Evolutionary conservation across 1,140 invertebrate genomes (phyloP), one percentile per base, ranked within the genome.

Genomic region (Zaprionus capensis): DNA sequence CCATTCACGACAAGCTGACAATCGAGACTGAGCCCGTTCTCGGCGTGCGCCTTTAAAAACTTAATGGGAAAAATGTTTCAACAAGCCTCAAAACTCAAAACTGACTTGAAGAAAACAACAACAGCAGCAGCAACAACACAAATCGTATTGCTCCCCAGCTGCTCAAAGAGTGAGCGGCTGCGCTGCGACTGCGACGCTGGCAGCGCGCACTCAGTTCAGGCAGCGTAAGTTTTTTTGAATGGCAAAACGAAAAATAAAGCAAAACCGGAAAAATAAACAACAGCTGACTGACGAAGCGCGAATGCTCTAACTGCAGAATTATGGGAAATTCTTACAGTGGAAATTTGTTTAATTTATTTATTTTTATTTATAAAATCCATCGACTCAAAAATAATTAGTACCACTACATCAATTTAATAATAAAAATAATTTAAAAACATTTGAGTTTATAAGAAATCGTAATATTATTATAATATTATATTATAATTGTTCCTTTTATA

Each of bases 1-100:
- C 84, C 84, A 88, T 87, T 87, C 84, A 87, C 84, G 84, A 80
- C 84, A 88, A 87, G 84, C 84, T 87, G 84, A 87, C 84, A 87
- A 87, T 87, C 84, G 81, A 88, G 84, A 87, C 84, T 87, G 84
- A 87, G 84, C 84, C 78, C 78, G 84, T 88, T 88, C 84, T 88
- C 84, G 84, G 71, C 81, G 84, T 84, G 84, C 84, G 84, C 84
- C 84, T 87, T 88, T 76, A 88, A 87, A 82, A 87, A 81, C 85
- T 88, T 81, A 87, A 88, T 85, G 84, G 84, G 84, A 83, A 87
- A 81, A 87, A 87, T 87, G 84, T 87, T 87, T 84, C 78, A 79
- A 59, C 64, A 58, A 76, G 77, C 65, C 61, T 63, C 59, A 75
- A 65, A 36, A 78, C 63, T 64, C 69, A 79, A 72, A 49, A 81